Conservation (phyloP, 2,888 invertebrate genomes). For the Caenorhabditis japonica region DNA sequence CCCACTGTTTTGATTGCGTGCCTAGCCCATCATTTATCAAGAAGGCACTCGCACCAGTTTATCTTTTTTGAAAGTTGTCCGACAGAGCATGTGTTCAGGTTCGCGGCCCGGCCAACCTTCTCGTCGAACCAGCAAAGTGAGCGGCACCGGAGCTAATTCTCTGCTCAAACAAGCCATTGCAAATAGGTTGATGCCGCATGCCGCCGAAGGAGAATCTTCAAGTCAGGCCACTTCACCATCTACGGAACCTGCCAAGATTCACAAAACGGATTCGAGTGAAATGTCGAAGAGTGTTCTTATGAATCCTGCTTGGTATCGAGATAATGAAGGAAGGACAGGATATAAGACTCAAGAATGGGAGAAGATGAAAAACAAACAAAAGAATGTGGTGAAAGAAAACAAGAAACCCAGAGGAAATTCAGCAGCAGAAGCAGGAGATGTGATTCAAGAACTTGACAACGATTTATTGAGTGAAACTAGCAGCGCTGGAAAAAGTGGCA, state of each 20-base stretch:
- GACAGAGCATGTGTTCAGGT: slow-evolving; percentile 57
- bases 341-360: slow-evolving; percentile 66
- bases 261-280: slow-evolving; percentile 61
- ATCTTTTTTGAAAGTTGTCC: slow-evolving; percentile 26
- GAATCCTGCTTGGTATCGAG: slow-evolving; percentile 75
- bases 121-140: slow-evolving; percentile 46
- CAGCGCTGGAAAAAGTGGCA: slow-evolving; percentile 30
- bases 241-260: slow-evolving; percentile 32
- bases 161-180: slow-evolving; percentile 75
- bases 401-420: slow-evolving; percentile 36
- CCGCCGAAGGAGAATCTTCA: slow-evolving; percentile 18
- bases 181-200: slow-evolving; percentile 62
- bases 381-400: slow-evolving; percentile 61
- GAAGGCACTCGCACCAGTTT: slow-evolving; percentile 43
- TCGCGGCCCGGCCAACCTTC: slow-evolving; percentile 50
- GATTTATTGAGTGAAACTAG: slow-evolving; percentile 43
- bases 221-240: slow-evolving; percentile 19
- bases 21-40: slow-evolving; percentile 15
- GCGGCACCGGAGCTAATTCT: slow-evolving; percentile 54
- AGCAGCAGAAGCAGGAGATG: slow-evolving; percentile 11
- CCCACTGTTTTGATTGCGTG: slow-evolving; percentile 1
- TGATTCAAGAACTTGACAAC: slow-evolving; percentile 49
- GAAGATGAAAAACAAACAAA: slow-evolving; percentile 62
- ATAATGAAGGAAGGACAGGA: slow-evolving; percentile 72
- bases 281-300: slow-evolving; percentile 71